Conservation (phyloP, 2,888 invertebrate genomes). For the Plebejus anna region DNA sequence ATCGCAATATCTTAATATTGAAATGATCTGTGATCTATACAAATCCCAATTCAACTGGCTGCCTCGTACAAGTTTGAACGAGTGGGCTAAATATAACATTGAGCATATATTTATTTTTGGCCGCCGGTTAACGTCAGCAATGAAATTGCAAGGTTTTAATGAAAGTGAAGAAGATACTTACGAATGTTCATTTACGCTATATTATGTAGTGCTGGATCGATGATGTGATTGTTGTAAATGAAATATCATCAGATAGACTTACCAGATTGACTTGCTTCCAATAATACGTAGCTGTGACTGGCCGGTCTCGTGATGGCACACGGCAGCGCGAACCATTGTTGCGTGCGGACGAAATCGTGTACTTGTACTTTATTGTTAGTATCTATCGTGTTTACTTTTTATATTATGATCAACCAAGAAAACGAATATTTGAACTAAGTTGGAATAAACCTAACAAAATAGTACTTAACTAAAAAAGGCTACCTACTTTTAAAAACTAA, state of each 20-base stretch:
- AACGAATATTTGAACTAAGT: not conserved
- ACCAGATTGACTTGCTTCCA: slow-evolving; percentile 21
- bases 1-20: slow-evolving; percentile 47
- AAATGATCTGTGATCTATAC: slow-evolving; percentile 69
- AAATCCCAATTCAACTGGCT: slow-evolving; percentile 74
- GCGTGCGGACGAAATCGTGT: slow-evolving; percentile 24
- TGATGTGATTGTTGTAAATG: not conserved
- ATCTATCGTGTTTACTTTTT: slow-evolving; percentile 21
- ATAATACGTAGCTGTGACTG: slow-evolving; percentile 21
- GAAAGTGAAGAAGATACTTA: slow-evolving; percentile 32
- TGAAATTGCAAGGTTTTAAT: slow-evolving; percentile 41
- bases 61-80: slow-evolving; percentile 64
- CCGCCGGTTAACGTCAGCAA: slow-evolving; percentile 74
- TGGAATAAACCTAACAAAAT: not conserved
- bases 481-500: not conserved
- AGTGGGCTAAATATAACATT: slow-evolving; percentile 77
- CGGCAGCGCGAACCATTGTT: slow-evolving; percentile 22
- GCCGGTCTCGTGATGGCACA: slow-evolving; percentile 28
- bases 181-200: slow-evolving; percentile 28
- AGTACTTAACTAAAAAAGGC: not conserved
- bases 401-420: not conserved
- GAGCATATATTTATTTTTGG: slow-evolving; percentile 78
- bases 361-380: slow-evolving; percentile 21
- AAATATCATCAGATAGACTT: slow-evolving; percentile 16
- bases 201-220: not conserved